phyloP scores from a whole-genome alignment of 2,113 vertebrate species.

The Lagopus muta region DNA sequence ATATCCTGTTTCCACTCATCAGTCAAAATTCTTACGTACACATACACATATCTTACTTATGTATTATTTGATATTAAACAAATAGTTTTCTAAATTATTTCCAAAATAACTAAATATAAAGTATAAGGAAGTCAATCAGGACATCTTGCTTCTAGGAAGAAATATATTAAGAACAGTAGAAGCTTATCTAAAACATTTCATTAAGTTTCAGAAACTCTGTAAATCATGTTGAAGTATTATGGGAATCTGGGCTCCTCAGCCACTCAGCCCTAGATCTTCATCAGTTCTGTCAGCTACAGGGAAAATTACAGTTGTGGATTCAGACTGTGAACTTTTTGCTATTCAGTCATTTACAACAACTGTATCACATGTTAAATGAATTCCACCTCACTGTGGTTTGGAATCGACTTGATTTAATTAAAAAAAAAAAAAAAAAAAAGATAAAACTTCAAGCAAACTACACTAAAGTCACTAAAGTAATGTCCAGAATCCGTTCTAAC shows the following conservation, averaged over 20 bases:
- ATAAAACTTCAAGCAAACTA: background rate
- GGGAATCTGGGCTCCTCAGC: background rate
- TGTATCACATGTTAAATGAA: background rate
- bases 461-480: no score
- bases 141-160: background rate
- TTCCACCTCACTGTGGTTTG: background rate
- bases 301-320: background rate
- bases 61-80: background rate
- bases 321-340: background rate
- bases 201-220: background rate
- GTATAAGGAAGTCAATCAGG: background rate
- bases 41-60: background rate
- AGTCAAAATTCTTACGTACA: background rate
- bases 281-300: background rate
- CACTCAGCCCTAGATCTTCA: background rate
- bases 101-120: background rate
- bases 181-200: background rate
- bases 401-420: background rate
- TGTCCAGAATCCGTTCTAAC: background rate
- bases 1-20: background rate
- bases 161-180: background rate
- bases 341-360: background rate
- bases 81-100: background rate
- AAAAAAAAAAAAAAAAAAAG: background rate
- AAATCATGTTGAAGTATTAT: background rate